Conservation (phyloP, 2,113 vertebrate species). For the Zosterops borbonicus region DNA sequence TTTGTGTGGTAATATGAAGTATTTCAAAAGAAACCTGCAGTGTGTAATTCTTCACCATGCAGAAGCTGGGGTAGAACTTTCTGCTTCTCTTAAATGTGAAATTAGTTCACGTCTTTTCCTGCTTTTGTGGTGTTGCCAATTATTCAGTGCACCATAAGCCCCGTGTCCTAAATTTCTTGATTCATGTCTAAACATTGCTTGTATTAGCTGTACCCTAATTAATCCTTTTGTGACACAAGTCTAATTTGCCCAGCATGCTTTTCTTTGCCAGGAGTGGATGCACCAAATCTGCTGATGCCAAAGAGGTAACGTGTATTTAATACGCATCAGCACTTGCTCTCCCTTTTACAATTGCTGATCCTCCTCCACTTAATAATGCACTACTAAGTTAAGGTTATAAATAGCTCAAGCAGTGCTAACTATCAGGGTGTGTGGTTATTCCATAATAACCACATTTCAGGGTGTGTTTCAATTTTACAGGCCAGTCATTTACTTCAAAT, state of each 20-base stretch:
- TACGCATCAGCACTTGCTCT: conserved; percentile 23
- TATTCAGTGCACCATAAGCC: conserved; percentile 15
- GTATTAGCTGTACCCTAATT: conserved; percentile 55
- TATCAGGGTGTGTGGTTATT: conserved; percentile 33
- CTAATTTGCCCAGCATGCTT: conserved; percentile 43
- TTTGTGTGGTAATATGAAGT: neutral
- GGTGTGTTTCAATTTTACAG: conserved; percentile 59
- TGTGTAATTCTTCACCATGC: rapidly evolving
- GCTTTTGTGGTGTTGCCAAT: conserved; percentile 12
- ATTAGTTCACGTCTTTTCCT: neutral
- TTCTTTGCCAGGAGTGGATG: conserved; percentile 40
- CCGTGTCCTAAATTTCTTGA: conserved; percentile 15
- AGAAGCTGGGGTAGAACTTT: neutral
- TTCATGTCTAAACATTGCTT: conserved; percentile 41
- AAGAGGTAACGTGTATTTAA: conserved; percentile 43
- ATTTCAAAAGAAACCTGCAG: neutral
- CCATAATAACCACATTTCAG: conserved; percentile 35
- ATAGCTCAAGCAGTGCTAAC: neutral
- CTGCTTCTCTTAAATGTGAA: neutral
- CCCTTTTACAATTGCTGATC: conserved; percentile 51
- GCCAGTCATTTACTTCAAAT: conserved; percentile 56
- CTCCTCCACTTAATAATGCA: conserved; percentile 46
- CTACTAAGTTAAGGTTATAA: conserved; percentile 19
- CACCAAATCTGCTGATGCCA: conserved; percentile 58
- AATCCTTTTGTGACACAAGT: conserved; percentile 37